phyloP scores from a whole-genome alignment of 1,140 invertebrate genomes.

The Rhysida immarginata region DNA sequence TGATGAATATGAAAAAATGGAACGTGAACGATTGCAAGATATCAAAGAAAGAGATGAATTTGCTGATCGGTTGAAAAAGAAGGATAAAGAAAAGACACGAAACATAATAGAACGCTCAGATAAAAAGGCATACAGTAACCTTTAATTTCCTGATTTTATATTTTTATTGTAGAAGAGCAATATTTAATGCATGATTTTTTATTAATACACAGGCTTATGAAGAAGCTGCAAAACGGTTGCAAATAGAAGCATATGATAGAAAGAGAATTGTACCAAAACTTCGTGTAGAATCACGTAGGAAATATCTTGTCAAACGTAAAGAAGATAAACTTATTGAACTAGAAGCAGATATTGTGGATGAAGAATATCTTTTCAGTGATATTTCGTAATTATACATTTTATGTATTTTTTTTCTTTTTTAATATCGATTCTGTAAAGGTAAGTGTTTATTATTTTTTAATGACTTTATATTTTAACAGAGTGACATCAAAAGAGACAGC shows the following conservation, averaged over 20 bases:
- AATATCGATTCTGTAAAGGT: background rate
- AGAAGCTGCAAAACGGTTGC: conserved; percentile 81
- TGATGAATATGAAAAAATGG: conserved; percentile 39
- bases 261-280: conserved; percentile 75
- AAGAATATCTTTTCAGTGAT: conserved; percentile 88
- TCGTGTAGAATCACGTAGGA: conserved; percentile 73
- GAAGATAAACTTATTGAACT: conserved; percentile 92
- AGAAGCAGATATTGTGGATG: conserved; percentile 87
- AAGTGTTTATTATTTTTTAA: background rate
- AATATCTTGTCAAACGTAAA: conserved; percentile 90
- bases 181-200: no score
- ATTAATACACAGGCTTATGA: conserved; percentile 49
- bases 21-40: conserved; percentile 56
- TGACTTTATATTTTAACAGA: conserved; percentile 23
- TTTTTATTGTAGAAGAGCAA: no score
- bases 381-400: conserved; percentile 45
- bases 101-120: conserved; percentile 52
- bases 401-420: background rate
- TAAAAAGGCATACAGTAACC: no score
- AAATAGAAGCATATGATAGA: conserved; percentile 67
- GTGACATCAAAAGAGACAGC: conserved; percentile 70
- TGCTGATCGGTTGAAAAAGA: conserved; percentile 65
- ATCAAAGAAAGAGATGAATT: conserved; percentile 89
- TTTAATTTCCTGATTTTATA: no score
- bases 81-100: conserved; percentile 76